Percentiles rank a stretch among this genome's conserved stretches.
Conservation (phyloP, 1,140 invertebrate species). For the Cecropterus lyciades region DNA sequence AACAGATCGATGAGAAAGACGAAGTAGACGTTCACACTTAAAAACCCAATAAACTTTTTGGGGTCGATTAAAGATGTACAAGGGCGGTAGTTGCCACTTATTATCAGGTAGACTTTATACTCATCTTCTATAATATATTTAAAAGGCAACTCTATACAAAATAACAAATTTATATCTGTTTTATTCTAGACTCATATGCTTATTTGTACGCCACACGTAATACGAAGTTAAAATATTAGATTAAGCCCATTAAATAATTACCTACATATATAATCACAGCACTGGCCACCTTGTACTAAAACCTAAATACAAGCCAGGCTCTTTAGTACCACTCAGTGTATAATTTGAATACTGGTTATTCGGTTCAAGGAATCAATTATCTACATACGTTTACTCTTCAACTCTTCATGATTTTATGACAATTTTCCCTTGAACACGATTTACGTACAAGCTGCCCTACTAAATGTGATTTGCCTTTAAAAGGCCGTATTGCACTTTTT, state of each 20-base stretch:
- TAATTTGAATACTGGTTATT: conserved; percentile 63
- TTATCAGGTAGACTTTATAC: too few species aligned
- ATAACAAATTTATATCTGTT: too few species aligned
- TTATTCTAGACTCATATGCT: too few species aligned
- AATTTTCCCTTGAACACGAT: conserved; percentile 8
- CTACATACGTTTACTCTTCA: conserved; percentile 5
- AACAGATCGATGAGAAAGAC: too few species aligned
- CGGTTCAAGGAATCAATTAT: conserved; percentile 57
- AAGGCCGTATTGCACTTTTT: neutral
- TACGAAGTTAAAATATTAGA: neutral
- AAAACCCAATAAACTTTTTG: too few species aligned
- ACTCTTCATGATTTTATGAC: neutral
- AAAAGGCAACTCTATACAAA: too few species aligned
- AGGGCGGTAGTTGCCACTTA: too few species aligned
- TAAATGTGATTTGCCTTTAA: neutral
- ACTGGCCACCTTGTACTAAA: conserved; percentile 65
- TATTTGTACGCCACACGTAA: too few species aligned
- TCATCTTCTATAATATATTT: too few species aligned
- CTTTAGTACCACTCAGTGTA: conserved; percentile 36
- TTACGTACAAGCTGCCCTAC: neutral
- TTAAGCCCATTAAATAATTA: neutral
- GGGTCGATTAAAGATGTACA: too few species aligned
- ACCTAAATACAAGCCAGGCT: conserved; percentile 55
- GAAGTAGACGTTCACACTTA: too few species aligned
- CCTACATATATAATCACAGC: conserved; percentile 39